These are phyloP conservation scores for Drosophila neotestacea DNA, from an alignment of 2,888 invertebrate genomes.

Conservation along the genomic window DNA sequence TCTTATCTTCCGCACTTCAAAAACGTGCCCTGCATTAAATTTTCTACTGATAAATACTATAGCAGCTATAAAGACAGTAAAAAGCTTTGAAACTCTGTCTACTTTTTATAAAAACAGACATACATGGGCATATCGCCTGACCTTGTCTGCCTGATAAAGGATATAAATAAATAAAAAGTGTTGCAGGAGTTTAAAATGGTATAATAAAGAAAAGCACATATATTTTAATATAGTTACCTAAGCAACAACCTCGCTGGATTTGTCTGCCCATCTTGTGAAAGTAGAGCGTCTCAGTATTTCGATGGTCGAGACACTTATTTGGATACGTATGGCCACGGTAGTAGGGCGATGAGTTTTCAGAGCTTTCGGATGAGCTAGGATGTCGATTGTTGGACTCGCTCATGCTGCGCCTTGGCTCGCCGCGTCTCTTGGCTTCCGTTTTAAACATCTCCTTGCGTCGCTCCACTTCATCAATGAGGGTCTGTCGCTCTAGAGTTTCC, in stretches of 20 bases:
- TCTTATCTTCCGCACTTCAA: too few relatives aligned
- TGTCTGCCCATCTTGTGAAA: constrained; percentile 87
- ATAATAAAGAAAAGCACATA: not conserved
- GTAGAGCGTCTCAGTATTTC: constrained; percentile 86
- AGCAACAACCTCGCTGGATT: constrained; percentile 91
- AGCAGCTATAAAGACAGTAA: too few relatives aligned
- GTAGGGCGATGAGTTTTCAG: constrained; percentile 86
- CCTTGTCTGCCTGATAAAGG: too few relatives aligned
- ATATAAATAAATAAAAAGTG: too few relatives aligned
- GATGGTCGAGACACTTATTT: constrained; percentile 86
- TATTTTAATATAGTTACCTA: constrained; percentile 84
- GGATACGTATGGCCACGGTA: constrained; percentile 82
- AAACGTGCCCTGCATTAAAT: too few relatives aligned
- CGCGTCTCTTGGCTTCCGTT: constrained; percentile 88
- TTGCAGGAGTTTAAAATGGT: not conserved
- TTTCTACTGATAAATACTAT: too few relatives aligned
- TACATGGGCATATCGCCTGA: too few relatives aligned
- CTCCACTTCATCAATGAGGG: constrained; percentile 91
- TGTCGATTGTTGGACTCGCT: constrained; percentile 86
- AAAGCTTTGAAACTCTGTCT: too few relatives aligned
- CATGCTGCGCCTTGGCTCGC: constrained; percentile 86
- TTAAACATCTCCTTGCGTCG: constrained; percentile 92
- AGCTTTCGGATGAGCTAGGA: constrained; percentile 87
- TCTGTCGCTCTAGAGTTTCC: constrained; percentile 89
- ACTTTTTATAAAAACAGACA: too few relatives aligned